Base-by-base conservation (phyloP, 2,113 vertebrate species). In the Poeciliopsis prolifica region DNA sequence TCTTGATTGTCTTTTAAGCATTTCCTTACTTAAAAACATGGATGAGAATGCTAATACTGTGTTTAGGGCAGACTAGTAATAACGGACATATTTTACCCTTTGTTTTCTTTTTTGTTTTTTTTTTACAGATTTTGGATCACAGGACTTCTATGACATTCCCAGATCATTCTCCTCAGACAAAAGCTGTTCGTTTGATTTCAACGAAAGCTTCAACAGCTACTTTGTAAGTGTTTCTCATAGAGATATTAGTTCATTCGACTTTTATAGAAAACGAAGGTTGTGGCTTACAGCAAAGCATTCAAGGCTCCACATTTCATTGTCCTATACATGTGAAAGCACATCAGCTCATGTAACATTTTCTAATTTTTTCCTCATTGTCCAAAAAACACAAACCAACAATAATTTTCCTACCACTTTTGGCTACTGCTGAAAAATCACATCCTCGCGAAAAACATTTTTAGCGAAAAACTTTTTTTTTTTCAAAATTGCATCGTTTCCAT, bases 61-160 rank as follows among this genome's bases (percentile, higher is more conserved):
- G 19, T 10, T 58, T 58, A 58, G 24, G 22, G 2, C 19, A n/a
- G 51, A 11, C n/a, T 7, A 30, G 26, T 6, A 33, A 42, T 13
- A 17, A 1, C 44, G 11, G 13, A 31, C 5, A 26, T 58, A 9
- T 61, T 28, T 61, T 66, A 10, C 6, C 73, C 37, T 58, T 22
- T 35, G 33, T 35, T 31, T 31, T 31, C 2, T 30, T 30, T 30
- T 4, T 42, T 1, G 29, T 29, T 35, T 31, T 31, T 65, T 42
- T 13, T 54, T 3, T 80, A 69, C 67, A 99, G 98, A 99, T 94
- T 95, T 95, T 85, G 95, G 94, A 94, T 98, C 97, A 92, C 98
- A 98, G 94, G 98, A 99, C 91, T 98, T 95, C 94, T 99, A 99
- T 73, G 97, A 98, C 94, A 95, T 98, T 92, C 98, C 98, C 84